phyloP scores from a whole-genome alignment of 2,113 vertebrate species.

The Corythaeola cristata region DNA sequence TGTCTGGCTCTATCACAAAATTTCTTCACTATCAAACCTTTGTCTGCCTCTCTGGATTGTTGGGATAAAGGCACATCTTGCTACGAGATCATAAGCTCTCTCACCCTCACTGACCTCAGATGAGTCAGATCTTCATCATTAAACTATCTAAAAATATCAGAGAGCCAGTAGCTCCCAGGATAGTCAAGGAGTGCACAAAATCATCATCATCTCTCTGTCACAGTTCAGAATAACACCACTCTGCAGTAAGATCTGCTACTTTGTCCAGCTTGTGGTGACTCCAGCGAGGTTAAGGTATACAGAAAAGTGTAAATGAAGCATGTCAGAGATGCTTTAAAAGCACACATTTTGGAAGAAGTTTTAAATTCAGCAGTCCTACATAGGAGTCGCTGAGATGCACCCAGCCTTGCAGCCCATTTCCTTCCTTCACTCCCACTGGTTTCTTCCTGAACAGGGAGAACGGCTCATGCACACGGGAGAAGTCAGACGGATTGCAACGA shows the following conservation, averaged over 20 bases:
- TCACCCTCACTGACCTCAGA: too few species aligned
- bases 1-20: too few species aligned
- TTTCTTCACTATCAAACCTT: too few species aligned
- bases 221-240: background rate
- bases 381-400: background rate
- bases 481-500: background rate
- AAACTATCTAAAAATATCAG: background rate
- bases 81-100: too few species aligned
- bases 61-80: too few species aligned
- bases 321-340: background rate
- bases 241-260: background rate
- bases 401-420: background rate
- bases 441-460: background rate
- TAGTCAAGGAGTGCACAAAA: background rate
- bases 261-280: background rate
- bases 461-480: accelerated
- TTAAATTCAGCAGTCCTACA: background rate
- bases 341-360: background rate
- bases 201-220: background rate
- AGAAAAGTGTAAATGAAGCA: background rate
- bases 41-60: too few species aligned
- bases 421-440: background rate
- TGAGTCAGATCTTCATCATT: background rate
- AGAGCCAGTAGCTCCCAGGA: background rate
- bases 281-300: background rate